A percentile compares a stretch with the other conserved stretches of the same genome.
Evolutionary conservation across 2,888 invertebrate species (phyloP).

Genomic region (Parnassius apollo): DNA sequence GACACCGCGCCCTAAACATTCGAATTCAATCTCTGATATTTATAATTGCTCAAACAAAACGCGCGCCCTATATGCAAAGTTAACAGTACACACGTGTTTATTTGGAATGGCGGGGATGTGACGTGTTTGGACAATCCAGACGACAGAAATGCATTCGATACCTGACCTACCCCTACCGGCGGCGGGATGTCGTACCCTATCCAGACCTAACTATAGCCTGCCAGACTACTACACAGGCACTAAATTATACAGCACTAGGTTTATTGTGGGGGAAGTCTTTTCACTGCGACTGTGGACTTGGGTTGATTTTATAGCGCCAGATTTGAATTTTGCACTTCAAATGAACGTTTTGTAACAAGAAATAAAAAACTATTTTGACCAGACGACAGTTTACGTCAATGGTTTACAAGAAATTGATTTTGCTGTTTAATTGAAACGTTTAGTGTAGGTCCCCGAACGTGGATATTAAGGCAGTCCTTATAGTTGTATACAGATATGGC

Average conservation of each 20-base stretch:
- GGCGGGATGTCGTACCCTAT: slow-evolving; percentile 54
- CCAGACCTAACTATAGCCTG: slow-evolving; percentile 37
- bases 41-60: slow-evolving; percentile 7
- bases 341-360: too few species aligned
- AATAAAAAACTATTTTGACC: too few species aligned
- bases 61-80: slow-evolving; percentile 22
- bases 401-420: too few species aligned
- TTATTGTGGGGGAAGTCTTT: slow-evolving; percentile 49
- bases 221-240: slow-evolving; percentile 49
- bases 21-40: slow-evolving; percentile 11
- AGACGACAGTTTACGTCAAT: too few species aligned
- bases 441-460: too few species aligned
- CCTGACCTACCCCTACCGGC: slow-evolving; percentile 64
- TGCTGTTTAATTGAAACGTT: too few species aligned
- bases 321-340: too few species aligned
- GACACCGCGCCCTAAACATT: not conserved
- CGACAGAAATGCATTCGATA: slow-evolving; percentile 27
- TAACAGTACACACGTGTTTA: slow-evolving; percentile 32
- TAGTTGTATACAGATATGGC: too few species aligned
- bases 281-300: slow-evolving; percentile 46
- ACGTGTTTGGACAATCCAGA: slow-evolving; percentile 15
- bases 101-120: slow-evolving; percentile 21
- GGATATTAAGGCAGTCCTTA: too few species aligned
- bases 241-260: slow-evolving; percentile 71
- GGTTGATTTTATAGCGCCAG: slow-evolving; percentile 16